Percentiles rank a stretch among this genome's conserved stretches.
phyloP scores from a whole-genome alignment of 2,797 vertebrate species.

The Rhinophrynus dorsalis region DNA sequence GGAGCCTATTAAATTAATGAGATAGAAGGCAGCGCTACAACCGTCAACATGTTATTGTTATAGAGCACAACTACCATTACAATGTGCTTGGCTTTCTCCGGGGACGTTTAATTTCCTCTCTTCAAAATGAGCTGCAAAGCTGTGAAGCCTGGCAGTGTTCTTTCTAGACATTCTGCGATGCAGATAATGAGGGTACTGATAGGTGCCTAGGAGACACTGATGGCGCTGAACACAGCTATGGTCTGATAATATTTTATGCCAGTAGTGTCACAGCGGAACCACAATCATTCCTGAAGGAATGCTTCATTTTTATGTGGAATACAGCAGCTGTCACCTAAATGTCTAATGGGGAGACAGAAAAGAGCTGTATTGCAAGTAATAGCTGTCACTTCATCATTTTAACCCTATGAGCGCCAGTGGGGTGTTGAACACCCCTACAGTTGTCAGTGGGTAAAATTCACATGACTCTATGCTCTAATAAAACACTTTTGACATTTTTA shows the following conservation, averaged over 20 bases:
- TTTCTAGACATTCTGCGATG: conserved; percentile 82
- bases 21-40: conserved; percentile 73
- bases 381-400: conserved; percentile 80
- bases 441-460: no score
- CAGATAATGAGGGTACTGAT: conserved; percentile 94
- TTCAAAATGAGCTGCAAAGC: conserved; percentile 89
- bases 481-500: conserved; percentile 52
- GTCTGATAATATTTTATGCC: conserved; percentile 86
- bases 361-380: conserved; percentile 74
- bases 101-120: conserved; percentile 95
- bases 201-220: conserved; percentile 92
- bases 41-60: conserved; percentile 72
- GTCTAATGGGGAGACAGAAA: conserved; percentile 78
- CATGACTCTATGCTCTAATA: conserved; percentile 66
- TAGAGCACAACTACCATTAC: conserved; percentile 66
- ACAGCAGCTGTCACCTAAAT: conserved; percentile 90
- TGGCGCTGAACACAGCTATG: conserved; percentile 86
- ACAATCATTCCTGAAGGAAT: conserved; percentile 86
- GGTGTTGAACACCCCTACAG: no score
- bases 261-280: conserved; percentile 74
- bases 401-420: no score
- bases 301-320: conserved; percentile 89
- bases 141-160: conserved; percentile 76
- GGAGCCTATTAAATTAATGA: conserved; percentile 89
- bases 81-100: conserved; percentile 73